phyloP scores from a whole-genome alignment of 1,140 invertebrate genomes.

The Berghia stephanieae region DNA sequence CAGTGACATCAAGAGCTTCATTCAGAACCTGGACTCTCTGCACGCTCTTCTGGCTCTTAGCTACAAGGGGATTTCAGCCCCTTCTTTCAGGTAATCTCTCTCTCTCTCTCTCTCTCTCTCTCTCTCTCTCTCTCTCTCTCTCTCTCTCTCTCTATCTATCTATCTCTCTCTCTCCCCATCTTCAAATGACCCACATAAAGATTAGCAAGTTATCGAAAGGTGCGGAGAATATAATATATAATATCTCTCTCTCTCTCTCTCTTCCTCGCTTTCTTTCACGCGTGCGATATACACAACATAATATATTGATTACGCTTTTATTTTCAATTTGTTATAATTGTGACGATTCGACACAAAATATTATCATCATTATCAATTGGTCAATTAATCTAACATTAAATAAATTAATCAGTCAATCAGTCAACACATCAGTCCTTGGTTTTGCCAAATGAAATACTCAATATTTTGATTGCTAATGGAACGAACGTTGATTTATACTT shows the following conservation, averaged over 20 bases:
- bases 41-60: conserved; percentile 59
- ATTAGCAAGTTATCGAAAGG: not conserved
- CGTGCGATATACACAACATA: too few relatives aligned
- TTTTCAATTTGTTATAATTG: too few relatives aligned
- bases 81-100: conserved; percentile 60
- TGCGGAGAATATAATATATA: not conserved
- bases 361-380: too few relatives aligned
- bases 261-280: too few relatives aligned
- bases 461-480: too few relatives aligned
- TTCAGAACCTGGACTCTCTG: conserved; percentile 64
- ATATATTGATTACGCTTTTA: not conserved
- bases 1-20: conserved; percentile 57
- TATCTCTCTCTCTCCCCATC: not conserved
- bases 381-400: too few relatives aligned
- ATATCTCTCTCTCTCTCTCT: too few relatives aligned
- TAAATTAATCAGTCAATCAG: too few relatives aligned
- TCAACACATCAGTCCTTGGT: too few relatives aligned
- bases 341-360: too few relatives aligned
- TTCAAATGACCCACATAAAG: not conserved
- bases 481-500: too few relatives aligned
- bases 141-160: too few relatives aligned
- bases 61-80: conserved; percentile 61
- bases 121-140: not conserved
- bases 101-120: not conserved
- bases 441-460: not conserved